Conservation (phyloP, 2,113 vertebrate species). For the Manacus vitellinus region DNA sequence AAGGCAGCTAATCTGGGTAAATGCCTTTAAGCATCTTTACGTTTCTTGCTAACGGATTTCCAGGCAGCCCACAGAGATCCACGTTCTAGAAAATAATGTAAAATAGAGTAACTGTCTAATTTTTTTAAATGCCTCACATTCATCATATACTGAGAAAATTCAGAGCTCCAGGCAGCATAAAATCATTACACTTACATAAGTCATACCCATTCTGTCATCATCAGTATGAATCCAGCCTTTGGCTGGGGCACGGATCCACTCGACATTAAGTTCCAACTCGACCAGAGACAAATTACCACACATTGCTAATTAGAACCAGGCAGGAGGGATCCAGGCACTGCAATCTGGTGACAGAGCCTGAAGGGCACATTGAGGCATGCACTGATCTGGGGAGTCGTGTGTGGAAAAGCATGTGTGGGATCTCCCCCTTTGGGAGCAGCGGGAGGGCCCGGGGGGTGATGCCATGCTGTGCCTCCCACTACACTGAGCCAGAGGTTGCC, state of each 20-base stretch:
- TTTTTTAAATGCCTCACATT: constrained; percentile 26
- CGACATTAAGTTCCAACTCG: neutral
- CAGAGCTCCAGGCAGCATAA: neutral
- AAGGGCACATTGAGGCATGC: neutral
- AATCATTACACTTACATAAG: neutral
- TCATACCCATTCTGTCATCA: neutral
- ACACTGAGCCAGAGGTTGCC: neutral
- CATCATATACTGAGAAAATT: neutral
- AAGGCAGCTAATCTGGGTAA: constrained; percentile 45
- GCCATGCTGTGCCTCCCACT: accelerated
- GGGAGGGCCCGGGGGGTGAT: accelerated
- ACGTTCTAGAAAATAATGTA: neutral
- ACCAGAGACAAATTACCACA: neutral
- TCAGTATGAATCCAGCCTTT: neutral
- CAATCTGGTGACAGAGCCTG: neutral
- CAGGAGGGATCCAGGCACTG: neutral
- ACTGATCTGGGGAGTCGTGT: accelerated
- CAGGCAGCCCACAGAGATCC: constrained; percentile 29
- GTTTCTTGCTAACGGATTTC: constrained; percentile 54
- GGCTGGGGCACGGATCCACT: neutral
- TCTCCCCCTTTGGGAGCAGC: neutral
- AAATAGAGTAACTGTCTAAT: constrained; percentile 17
- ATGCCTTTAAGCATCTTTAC: constrained; percentile 54
- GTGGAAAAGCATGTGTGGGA: neutral
- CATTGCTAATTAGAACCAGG: neutral